Percentiles rank a stretch among this genome's conserved stretches.
Conservation (phyloP, 2,797 vertebrate species). For the Eidolon dupreanum region DNA sequence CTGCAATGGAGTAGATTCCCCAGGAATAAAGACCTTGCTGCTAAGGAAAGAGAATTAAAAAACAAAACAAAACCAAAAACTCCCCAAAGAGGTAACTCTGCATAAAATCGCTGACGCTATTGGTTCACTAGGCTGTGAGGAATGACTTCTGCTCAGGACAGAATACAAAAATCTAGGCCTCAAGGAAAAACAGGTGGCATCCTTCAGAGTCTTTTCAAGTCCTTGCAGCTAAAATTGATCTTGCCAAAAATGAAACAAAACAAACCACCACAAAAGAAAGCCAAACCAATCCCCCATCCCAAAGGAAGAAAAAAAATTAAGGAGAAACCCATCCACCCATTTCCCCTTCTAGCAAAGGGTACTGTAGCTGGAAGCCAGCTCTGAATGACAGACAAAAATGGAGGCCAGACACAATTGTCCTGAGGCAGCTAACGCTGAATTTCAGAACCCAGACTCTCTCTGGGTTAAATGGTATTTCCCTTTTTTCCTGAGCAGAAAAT, state of each 20-base stretch:
- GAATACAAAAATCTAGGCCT: slow-evolving; percentile 71
- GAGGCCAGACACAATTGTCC: slow-evolving; percentile 68
- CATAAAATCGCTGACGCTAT: slow-evolving; percentile 63
- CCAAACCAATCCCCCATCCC: slow-evolving; percentile 56
- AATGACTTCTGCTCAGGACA: slow-evolving; percentile 70
- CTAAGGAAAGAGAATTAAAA: slow-evolving; percentile 75
- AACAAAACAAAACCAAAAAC: slow-evolving; percentile 16
- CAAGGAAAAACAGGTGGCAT: slow-evolving; percentile 68
- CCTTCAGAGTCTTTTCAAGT: slow-evolving; percentile 83
- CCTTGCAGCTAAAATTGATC: slow-evolving; percentile 81
- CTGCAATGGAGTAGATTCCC: slow-evolving; percentile 78
- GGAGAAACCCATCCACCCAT: slow-evolving; percentile 59
- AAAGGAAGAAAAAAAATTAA: slow-evolving; percentile 68
- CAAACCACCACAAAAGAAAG: slow-evolving; percentile 68
- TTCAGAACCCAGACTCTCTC: slow-evolving; percentile 79
- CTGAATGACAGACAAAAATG: slow-evolving; percentile 64
- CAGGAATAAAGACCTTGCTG: slow-evolving; percentile 79
- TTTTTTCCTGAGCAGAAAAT: slow-evolving; percentile 74
- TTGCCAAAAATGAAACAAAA: slow-evolving; percentile 76
- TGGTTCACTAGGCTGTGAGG: slow-evolving; percentile 63
- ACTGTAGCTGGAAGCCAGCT: slow-evolving; percentile 63
- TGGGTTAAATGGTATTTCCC: slow-evolving; percentile 71
- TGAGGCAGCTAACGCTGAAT: slow-evolving; percentile 67
- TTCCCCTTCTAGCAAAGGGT: slow-evolving; percentile 64
- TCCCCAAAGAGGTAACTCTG: slow-evolving; percentile 71